These are phyloP conservation scores for Ammospiza nelsoni DNA, from an alignment of 2,113 vertebrate species.

Conservation along the genomic window DNA sequence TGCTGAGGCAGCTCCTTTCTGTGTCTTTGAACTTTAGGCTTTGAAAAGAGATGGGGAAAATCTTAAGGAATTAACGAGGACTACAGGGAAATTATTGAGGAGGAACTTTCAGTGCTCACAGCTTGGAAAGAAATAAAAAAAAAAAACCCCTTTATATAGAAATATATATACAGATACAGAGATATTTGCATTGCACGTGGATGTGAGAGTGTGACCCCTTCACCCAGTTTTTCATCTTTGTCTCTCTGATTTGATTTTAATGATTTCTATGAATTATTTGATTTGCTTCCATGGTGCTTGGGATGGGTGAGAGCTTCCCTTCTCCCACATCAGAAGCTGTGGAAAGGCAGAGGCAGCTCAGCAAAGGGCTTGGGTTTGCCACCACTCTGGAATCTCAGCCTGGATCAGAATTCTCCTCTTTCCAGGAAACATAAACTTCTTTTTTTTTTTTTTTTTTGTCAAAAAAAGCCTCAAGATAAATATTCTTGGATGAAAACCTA, in stretches of 20 bases:
- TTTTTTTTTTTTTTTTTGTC: neutral
- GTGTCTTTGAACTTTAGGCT: slow-evolving; percentile 66
- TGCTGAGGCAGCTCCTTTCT: slow-evolving; percentile 68
- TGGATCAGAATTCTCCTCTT: neutral
- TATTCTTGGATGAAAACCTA: slow-evolving; percentile 48
- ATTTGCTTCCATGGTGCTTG: accelerated
- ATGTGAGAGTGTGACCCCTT: neutral
- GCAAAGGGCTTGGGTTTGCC: neutral
- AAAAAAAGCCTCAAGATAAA: slow-evolving; percentile 30
- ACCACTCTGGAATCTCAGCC: neutral
- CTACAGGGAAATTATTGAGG: slow-evolving; percentile 63
- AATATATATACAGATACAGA: neutral
- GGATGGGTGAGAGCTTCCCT: neutral
- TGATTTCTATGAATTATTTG: neutral
- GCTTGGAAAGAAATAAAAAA: neutral
- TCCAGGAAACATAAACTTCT: neutral
- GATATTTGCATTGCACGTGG: neutral
- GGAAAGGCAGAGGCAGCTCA: neutral
- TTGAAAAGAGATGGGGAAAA: slow-evolving; percentile 68
- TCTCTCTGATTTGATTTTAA: neutral
- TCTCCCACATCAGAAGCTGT: neutral
- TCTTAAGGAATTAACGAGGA: slow-evolving; percentile 70
- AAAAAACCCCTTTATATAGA: neutral
- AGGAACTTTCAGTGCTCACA: slow-evolving; percentile 1
- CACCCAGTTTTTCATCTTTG: accelerated